Base-by-base conservation (phyloP, 1,140 invertebrate genomes). In the Gonioctena quinquepunctata region DNA sequence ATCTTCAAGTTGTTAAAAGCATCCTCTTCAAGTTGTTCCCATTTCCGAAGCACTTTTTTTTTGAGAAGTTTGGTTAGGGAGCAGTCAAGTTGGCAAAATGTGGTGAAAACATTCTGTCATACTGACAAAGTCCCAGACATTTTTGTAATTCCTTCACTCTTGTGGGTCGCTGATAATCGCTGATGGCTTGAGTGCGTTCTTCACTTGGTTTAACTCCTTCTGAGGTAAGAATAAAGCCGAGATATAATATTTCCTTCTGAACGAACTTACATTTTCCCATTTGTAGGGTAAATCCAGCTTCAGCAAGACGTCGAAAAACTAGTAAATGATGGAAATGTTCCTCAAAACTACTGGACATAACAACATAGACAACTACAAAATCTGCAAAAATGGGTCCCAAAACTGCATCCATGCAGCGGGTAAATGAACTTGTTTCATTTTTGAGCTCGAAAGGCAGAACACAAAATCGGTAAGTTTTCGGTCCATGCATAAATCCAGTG, bases 41-140 rank as follows among this genome's bases (percentile, higher is more conserved):
- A 69, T 3, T 19, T 8, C 60, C 67, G 63, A n/a, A n/a, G 18
- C 5, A 11, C 11, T 21, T 64, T n/a, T 22, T 69, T 63, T 22
- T 54, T 52, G 16, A 69, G 22, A 13, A 69, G 27, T 13, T 7
- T 8, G 11, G 23, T 23, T 27, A 69, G 2, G 26, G 33, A 33
- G 11, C 42, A 5, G 27, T 19, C 18, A 54, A 4, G n/a, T 69
- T 59, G 2, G 67, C 63, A 52, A 42, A 76, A 54, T 16, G 7
- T 8, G 11, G 8, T n/a, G 16, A 72, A 27, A 78, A 78, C 68
- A 66, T 61, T 13, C 70, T 27, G 26, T 75, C 57, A 42, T 59
- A 71, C 6, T 66, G 70, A 25, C 68, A 72, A 11, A 76, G 11
- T n/a, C 72, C 72, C n/a, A 75, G 50, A 49, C 75, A 77, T 22